Evolutionary conservation across 2,797 vertebrate species (phyloP).

Genomic region (Craterocephalus amniculus): DNA sequence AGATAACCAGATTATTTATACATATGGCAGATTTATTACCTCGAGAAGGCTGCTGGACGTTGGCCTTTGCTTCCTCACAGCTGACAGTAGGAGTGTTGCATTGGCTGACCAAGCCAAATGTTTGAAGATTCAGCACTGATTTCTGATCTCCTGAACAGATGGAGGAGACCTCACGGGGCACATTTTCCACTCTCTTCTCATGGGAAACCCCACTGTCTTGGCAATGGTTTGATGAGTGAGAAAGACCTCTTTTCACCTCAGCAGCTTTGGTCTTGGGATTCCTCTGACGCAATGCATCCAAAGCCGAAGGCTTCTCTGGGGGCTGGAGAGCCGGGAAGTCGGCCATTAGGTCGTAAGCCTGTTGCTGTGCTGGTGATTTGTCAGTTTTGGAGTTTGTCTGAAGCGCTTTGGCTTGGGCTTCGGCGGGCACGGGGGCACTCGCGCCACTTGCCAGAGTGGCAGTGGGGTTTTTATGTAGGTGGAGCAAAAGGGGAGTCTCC

Average conservation of each 20-base stretch:
- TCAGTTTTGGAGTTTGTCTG: constrained; percentile 23
- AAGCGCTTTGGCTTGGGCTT: constrained; percentile 40
- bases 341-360: constrained; percentile 53
- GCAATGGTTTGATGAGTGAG: constrained; percentile 11
- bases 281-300: constrained; percentile 2
- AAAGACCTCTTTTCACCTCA: constrained; percentile 15
- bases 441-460: constrained; percentile 21
- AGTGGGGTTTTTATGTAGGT: constrained; percentile 40
- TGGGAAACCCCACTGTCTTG: constrained; percentile 33
- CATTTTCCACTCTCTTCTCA: constrained; percentile 44
- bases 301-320: constrained; percentile 20
- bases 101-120: constrained; percentile 23
- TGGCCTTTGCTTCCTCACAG: constrained; percentile 40
- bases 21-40: constrained; percentile 54
- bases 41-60: constrained; percentile 33
- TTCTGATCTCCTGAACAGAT: constrained; percentile 57
- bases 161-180: constrained; percentile 44
- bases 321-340: constrained; percentile 54
- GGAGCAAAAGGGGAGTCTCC: constrained; percentile 48
- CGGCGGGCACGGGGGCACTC: constrained; percentile 23
- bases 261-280: constrained; percentile 18
- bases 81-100: constrained; percentile 14
- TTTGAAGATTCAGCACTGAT: constrained; percentile 42
- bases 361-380: constrained; percentile 17
- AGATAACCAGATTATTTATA: constrained; percentile 23